phyloP scores from a whole-genome alignment of 2,888 invertebrate genomes.

The Drosophila greeni region DNA sequence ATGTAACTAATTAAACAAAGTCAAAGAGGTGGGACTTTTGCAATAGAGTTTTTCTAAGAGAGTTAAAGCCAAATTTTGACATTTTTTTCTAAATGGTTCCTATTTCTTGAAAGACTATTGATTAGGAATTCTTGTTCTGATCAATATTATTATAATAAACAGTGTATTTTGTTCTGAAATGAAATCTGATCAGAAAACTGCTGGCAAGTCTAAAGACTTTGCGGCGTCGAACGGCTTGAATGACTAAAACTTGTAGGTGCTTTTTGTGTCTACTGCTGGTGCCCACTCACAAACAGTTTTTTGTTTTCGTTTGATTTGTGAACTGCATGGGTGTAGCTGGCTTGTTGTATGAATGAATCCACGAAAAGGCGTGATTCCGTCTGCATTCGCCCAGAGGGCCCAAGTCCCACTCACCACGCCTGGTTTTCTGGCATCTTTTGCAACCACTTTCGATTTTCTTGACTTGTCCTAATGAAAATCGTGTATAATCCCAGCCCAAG shows the following conservation, averaged over 20 bases:
- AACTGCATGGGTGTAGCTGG: slow-evolving; percentile 57
- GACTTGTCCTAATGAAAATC: slow-evolving; percentile 48
- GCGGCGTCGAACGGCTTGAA: slow-evolving; percentile 1
- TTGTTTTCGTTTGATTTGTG: slow-evolving; percentile 51
- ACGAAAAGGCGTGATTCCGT: slow-evolving; percentile 53
- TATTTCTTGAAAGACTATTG: not conserved
- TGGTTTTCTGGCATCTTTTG: slow-evolving; percentile 29
- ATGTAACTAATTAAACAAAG: not conserved
- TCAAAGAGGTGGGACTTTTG: not conserved
- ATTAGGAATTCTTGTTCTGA: too few relatives aligned
- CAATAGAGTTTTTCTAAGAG: not conserved
- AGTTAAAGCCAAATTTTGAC: too few relatives aligned
- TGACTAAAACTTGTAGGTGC: slow-evolving; percentile 13
- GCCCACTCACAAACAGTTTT: slow-evolving; percentile 49
- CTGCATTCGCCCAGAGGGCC: slow-evolving; percentile 2
- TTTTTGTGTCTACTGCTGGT: slow-evolving; percentile 7
- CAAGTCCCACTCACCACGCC: slow-evolving; percentile 40
- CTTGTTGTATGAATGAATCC: slow-evolving; percentile 50
- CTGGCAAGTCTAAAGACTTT: slow-evolving; percentile 4
- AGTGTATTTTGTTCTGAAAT: slow-evolving; percentile 3
- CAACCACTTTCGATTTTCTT: slow-evolving; percentile 45
- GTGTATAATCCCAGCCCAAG: slow-evolving; percentile 41
- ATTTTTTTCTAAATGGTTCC: too few relatives aligned
- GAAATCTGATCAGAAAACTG: slow-evolving; percentile 1
- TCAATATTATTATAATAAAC: not conserved